phyloP scores from a whole-genome alignment of 2,113 vertebrate species.

The Megaceryle maxima region DNA sequence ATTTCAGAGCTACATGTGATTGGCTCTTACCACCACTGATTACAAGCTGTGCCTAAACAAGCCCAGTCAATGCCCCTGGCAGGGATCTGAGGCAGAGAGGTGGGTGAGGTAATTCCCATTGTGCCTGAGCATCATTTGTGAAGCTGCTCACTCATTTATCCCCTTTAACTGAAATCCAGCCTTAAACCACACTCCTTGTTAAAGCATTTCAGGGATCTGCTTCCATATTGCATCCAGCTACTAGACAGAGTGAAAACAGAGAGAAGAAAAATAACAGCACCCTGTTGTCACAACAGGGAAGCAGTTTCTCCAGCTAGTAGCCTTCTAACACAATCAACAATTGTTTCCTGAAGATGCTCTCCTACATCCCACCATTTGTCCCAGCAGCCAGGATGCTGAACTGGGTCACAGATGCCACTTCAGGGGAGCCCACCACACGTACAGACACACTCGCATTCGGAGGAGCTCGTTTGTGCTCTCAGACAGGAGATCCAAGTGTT shows the following conservation, averaged over 20 bases:
- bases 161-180: background rate
- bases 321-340: background rate
- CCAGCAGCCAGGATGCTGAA: background rate
- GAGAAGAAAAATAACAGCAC: background rate
- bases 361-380: background rate
- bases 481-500: rapidly evolving
- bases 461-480: background rate
- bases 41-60: background rate
- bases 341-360: background rate
- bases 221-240: background rate
- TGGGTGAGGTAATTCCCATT: background rate
- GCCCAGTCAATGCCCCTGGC: background rate
- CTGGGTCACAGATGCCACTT: background rate
- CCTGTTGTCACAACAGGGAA: background rate
- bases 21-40: background rate
- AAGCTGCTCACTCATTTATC: background rate
- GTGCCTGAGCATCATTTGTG: background rate
- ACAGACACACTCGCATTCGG: rapidly evolving
- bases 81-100: background rate
- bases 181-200: background rate
- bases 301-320: background rate
- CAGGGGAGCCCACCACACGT: background rate
- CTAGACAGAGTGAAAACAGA: background rate
- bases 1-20: background rate
- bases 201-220: background rate